These are phyloP conservation scores for Pycnonotus jocosus DNA, from an alignment of 2,113 vertebrate genomes.

Conservation along the genomic window DNA sequence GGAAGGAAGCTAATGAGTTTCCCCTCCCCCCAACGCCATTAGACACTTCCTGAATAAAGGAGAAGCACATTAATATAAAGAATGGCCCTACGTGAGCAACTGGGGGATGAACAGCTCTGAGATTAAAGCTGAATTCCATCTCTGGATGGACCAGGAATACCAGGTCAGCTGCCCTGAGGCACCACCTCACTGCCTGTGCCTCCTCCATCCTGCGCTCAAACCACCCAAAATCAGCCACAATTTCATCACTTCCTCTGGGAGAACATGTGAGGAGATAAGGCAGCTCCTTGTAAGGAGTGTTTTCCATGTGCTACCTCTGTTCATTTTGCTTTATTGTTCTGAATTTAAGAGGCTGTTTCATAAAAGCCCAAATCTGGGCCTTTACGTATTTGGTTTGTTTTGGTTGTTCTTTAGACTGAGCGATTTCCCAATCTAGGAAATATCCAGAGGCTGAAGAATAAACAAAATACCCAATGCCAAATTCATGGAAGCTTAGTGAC, in stretches of 20 bases:
- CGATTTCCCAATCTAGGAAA: constrained; percentile 10
- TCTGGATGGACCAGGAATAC: neutral
- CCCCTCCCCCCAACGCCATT: constrained; percentile 82
- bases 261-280: neutral
- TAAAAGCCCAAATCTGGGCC: neutral
- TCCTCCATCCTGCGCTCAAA: neutral
- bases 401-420: neutral
- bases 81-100: constrained; percentile 26
- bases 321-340: neutral
- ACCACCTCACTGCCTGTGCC: neutral
- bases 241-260: constrained; percentile 16
- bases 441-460: neutral
- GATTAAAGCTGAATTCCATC: constrained; percentile 14
- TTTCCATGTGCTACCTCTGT: neutral
- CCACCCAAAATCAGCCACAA: neutral
- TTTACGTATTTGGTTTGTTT: neutral
- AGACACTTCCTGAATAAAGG: constrained; percentile 86
- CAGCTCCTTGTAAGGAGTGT: constrained; percentile 13
- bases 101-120: neutral
- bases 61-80: constrained; percentile 68
- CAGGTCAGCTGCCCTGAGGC: neutral
- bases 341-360: neutral
- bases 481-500: neutral
- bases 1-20: constrained; percentile 80
- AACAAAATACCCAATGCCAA: neutral